Evolutionary conservation across 2,797 vertebrate species (phyloP).

Genomic region (Semotilus atromaculatus): DNA sequence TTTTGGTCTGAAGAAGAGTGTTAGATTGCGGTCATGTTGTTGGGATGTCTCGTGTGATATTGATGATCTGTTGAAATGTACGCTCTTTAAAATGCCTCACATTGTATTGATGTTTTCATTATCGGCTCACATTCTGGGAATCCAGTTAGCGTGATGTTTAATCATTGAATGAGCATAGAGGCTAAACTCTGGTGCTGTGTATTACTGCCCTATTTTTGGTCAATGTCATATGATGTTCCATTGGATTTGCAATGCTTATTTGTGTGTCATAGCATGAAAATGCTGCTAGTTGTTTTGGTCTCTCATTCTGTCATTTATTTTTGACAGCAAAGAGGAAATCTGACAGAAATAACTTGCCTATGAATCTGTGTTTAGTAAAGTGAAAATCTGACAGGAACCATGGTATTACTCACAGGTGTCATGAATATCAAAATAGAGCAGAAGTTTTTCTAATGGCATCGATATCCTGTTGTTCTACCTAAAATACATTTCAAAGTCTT

Average conservation of each 20-base stretch:
- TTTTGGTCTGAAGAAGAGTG: not conserved
- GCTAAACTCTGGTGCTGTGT: slow-evolving; percentile 8
- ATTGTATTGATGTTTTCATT: slow-evolving; percentile 36
- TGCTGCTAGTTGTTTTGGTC: not conserved
- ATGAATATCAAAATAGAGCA: not conserved
- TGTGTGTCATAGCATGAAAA: slow-evolving; percentile 21
- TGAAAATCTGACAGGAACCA: slow-evolving; percentile 7
- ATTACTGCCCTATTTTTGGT: slow-evolving; percentile 49
- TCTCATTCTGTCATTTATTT: slow-evolving; percentile 4
- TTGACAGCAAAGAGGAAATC: not conserved
- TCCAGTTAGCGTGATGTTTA: slow-evolving; percentile 23
- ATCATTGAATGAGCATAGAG: slow-evolving; percentile 39
- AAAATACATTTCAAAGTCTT: not conserved
- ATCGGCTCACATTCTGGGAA: slow-evolving; percentile 34
- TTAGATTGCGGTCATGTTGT: not conserved
- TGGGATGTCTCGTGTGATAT: slow-evolving; percentile 5
- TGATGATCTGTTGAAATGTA: slow-evolving; percentile 9
- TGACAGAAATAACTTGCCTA: not conserved
- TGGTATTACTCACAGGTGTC: not conserved
- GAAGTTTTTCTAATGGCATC: not conserved
- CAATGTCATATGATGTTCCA: slow-evolving; percentile 41
- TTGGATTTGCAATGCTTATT: slow-evolving; percentile 24
- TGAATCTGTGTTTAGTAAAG: not conserved
- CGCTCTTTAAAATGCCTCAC: not conserved
- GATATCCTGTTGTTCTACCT: not conserved